Evolutionary conservation across 1,140 invertebrate genomes (phyloP).

Genomic region (Subanguina moxae): DNA sequence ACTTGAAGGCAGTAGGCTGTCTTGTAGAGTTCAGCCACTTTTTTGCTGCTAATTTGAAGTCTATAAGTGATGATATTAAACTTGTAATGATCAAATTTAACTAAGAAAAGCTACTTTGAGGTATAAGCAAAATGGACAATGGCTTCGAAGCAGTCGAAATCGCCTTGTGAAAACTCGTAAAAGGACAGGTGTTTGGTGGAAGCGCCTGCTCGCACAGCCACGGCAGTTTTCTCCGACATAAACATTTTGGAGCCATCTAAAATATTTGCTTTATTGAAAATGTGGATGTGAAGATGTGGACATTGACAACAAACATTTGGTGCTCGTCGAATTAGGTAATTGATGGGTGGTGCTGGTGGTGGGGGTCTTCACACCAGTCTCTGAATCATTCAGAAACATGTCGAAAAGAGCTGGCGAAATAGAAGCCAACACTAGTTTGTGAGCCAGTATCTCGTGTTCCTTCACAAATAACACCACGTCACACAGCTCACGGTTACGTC

Average conservation of each 20-base stretch:
- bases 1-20: conserved; percentile 71
- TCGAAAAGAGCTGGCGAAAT: conserved; percentile 75
- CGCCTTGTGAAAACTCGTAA: conserved; percentile 69
- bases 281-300: not conserved
- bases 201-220: not conserved
- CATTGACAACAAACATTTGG: not conserved
- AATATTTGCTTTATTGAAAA: not conserved
- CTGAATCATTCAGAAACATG: conserved; percentile 68
- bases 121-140: conserved; percentile 79
- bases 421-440: conserved; percentile 72
- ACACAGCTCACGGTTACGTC: conserved; percentile 52
- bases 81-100: too few relatives aligned
- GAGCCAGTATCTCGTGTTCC: conserved; percentile 70
- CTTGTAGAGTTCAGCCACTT: conserved; percentile 72
- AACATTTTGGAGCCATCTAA: conserved; percentile 8
- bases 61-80: conserved; percentile 58
- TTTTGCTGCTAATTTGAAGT: conserved; percentile 64
- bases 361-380: not conserved
- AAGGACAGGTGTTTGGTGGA: conserved; percentile 37
- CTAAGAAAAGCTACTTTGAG: conserved; percentile 44
- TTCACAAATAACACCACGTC: conserved; percentile 57
- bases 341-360: not conserved
- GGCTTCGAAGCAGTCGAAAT: conserved; percentile 70
- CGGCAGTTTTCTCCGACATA: not conserved
- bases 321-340: not conserved